phyloP scores from a whole-genome alignment of 2,888 invertebrate species.

The Machimus atricapillus region DNA sequence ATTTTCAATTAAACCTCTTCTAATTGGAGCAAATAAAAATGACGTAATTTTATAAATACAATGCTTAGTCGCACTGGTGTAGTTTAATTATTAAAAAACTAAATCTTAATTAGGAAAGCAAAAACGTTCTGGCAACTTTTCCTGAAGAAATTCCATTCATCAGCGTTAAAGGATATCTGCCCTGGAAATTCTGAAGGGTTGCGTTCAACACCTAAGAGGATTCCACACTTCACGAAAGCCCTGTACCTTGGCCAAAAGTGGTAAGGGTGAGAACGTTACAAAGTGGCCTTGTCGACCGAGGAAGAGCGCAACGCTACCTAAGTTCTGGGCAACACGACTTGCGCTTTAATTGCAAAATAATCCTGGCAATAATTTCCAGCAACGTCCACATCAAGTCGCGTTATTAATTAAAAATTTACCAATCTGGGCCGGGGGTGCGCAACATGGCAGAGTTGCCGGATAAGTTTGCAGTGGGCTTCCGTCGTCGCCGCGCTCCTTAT shows the following conservation, averaged over 20 bases:
- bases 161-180: background rate
- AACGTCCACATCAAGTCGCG: background rate
- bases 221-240: background rate
- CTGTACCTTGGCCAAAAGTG: background rate
- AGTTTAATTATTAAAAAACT: too few relatives aligned
- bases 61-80: too few relatives aligned
- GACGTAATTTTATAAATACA: too few relatives aligned
- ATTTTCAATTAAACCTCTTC: too few relatives aligned
- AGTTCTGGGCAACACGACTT: background rate
- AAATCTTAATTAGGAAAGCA: background rate
- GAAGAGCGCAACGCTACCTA: background rate
- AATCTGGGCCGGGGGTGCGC: background rate
- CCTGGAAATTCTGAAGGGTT: background rate
- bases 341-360: constrained; percentile 12
- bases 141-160: background rate
- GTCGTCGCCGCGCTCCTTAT: background rate
- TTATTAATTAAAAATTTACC: constrained; percentile 30
- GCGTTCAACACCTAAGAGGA: background rate
- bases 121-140: background rate
- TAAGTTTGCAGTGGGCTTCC: background rate
- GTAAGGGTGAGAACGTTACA: too few relatives aligned
- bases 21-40: too few relatives aligned
- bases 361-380: background rate
- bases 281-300: too few relatives aligned
- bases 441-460: background rate